Conservation (phyloP, 64 coral and sea anemone genomes). For the Stichodactyla helianthus region DNA sequence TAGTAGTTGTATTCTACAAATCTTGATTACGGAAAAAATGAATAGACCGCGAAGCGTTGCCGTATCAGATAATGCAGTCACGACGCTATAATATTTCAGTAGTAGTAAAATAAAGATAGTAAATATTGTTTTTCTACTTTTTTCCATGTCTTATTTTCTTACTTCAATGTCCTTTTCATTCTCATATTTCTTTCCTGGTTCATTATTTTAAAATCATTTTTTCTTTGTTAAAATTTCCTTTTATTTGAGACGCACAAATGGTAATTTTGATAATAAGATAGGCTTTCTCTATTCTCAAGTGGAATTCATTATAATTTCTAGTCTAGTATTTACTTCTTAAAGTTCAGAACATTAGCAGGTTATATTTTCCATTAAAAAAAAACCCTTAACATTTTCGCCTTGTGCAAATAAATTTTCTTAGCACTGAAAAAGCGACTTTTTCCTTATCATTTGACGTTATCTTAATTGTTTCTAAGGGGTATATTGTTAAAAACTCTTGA, state of each 20-base stretch:
- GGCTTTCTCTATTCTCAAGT: not conserved
- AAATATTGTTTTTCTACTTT: too few relatives aligned
- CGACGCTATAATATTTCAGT: too few relatives aligned
- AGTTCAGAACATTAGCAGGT: not conserved
- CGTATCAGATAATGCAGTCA: too few relatives aligned
- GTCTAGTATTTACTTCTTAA: not conserved
- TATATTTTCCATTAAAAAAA: not conserved
- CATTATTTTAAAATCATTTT: too few relatives aligned
- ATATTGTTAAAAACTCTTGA: not conserved
- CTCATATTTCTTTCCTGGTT: too few relatives aligned
- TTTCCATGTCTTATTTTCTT: too few relatives aligned
- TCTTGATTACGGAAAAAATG: too few relatives aligned
- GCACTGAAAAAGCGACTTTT: not conserved
- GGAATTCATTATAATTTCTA: not conserved
- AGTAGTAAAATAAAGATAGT: not conserved
- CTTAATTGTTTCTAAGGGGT: not conserved
- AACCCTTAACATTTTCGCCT: not conserved
- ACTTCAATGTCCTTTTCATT: too few relatives aligned
- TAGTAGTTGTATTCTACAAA: too few relatives aligned
- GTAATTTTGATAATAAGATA: not conserved
- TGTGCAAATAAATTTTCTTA: not conserved
- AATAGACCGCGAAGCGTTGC: too few relatives aligned
- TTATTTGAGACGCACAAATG: not conserved
- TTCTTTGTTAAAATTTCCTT: too few relatives aligned
- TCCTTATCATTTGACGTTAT: not conserved